Percentiles rank a stretch among this genome's conserved stretches.
phyloP scores from a whole-genome alignment of 2,888 invertebrate genomes.

The Alsophila aescularia region DNA sequence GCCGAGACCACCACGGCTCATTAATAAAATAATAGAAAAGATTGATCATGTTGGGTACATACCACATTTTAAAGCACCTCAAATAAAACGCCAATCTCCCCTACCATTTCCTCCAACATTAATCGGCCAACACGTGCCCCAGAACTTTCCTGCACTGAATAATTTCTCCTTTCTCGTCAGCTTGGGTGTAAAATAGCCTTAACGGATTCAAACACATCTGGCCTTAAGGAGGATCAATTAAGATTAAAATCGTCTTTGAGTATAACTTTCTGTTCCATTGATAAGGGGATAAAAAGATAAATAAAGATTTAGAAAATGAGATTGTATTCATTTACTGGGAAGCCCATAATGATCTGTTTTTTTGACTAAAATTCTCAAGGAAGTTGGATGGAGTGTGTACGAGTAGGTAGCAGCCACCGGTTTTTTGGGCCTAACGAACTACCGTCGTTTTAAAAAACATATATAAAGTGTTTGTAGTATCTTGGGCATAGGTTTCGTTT shows the following conservation, averaged over 20 bases:
- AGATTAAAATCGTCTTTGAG: conserved; percentile 34
- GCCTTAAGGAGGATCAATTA: conserved; percentile 28
- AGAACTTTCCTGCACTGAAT: conserved; percentile 30
- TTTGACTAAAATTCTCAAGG: background rate
- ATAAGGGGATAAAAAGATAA: conserved; percentile 23
- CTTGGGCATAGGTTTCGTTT: no score
- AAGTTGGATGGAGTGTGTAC: no score
- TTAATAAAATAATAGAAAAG: no score
- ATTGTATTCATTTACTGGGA: conserved; percentile 23
- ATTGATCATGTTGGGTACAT: no score
- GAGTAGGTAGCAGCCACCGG: no score
- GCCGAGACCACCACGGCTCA: no score
- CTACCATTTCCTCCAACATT: conserved; percentile 27
- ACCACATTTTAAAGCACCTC: conserved; percentile 6
- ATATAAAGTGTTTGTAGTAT: no score
- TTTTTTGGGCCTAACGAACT: no score
- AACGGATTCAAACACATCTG: conserved; percentile 32
- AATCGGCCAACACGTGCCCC: conserved; percentile 30
- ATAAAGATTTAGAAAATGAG: conserved; percentile 24
- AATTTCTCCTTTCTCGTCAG: conserved; percentile 25
- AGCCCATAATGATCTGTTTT: background rate
- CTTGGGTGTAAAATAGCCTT: conserved; percentile 37
- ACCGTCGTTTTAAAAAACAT: no score
- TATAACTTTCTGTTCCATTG: conserved; percentile 22
- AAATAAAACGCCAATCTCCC: conserved; percentile 7